These are phyloP conservation scores for Saxicola maurus DNA, from an alignment of 2,797 vertebrate species.

Conservation along the genomic window DNA sequence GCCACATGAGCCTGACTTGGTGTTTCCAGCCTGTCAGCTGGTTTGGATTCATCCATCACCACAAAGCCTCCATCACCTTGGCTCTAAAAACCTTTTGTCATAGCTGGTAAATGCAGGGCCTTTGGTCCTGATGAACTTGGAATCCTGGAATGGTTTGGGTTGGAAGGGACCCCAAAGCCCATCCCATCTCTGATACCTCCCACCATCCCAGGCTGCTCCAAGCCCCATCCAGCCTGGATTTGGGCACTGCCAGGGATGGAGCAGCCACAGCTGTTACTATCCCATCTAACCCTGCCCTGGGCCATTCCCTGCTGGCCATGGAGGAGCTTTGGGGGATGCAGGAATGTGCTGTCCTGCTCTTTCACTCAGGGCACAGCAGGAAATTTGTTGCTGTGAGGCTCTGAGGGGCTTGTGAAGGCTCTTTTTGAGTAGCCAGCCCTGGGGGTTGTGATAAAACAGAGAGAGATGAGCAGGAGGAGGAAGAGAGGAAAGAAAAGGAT, in stretches of 20 bases:
- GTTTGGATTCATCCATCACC: not conserved
- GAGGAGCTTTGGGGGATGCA: not conserved
- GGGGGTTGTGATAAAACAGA: not conserved
- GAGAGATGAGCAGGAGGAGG: not conserved
- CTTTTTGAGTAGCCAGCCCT: not conserved
- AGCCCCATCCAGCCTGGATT: not conserved
- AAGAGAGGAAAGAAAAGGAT: not conserved
- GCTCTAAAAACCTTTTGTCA: not conserved
- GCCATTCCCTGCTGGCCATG: rapidly evolving
- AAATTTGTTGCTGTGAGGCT: not conserved
- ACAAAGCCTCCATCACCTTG: not conserved
- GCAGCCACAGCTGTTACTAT: not conserved
- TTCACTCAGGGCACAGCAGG: rapidly evolving
- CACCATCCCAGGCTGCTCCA: not conserved
- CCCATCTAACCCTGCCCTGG: not conserved
- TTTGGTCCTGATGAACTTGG: not conserved
- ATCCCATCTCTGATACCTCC: not conserved
- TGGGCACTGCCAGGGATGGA: not conserved
- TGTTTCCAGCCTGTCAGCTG: not conserved
- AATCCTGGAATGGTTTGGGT: not conserved
- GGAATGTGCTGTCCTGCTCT: not conserved
- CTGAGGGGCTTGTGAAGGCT: not conserved
- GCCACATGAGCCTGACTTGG: rapidly evolving
- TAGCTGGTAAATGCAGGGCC: not conserved
- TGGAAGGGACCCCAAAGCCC: not conserved